A percentile compares a stretch with the other conserved stretches of the same genome.
Evolutionary conservation across 2,113 vertebrate species (phyloP).

Genomic region (Vimba vimba): DNA sequence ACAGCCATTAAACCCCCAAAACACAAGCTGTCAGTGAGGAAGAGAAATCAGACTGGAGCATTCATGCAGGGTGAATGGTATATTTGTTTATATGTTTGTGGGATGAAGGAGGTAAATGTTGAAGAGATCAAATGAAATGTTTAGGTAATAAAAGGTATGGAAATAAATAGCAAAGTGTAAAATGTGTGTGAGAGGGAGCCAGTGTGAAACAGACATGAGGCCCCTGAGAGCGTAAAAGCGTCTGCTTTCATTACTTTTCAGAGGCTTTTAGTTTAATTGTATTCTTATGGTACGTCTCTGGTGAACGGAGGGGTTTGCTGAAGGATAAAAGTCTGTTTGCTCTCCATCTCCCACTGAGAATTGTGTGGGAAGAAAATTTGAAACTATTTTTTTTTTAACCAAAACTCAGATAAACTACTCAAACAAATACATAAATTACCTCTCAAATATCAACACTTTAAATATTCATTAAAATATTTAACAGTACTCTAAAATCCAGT

Average conservation of each 20-base stretch:
- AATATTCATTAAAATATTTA: constrained; percentile 11
- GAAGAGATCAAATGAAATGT: constrained; percentile 25
- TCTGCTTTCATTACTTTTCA: constrained; percentile 41
- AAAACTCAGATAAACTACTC: constrained; percentile 24
- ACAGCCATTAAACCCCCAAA: constrained; percentile 20
- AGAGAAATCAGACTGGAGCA: constrained; percentile 1
- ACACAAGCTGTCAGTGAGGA: background rate
- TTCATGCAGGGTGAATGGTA: background rate
- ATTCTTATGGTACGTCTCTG: constrained; percentile 31
- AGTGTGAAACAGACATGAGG: constrained; percentile 25
- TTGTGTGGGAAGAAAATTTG: constrained; percentile 24
- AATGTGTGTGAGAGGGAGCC: background rate
- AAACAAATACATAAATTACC: constrained; percentile 21
- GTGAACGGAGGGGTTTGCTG: constrained; percentile 36
- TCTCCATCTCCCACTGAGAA: constrained; percentile 40
- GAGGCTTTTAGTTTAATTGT: constrained; percentile 47
- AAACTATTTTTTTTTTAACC: background rate
- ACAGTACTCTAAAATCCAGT: background rate
- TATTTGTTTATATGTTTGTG: constrained; percentile 1
- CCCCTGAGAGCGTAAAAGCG: constrained; percentile 24
- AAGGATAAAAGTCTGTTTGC: constrained; percentile 48
- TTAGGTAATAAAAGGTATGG: constrained; percentile 26
- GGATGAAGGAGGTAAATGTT: constrained; percentile 22
- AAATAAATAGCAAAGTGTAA: constrained; percentile 31
- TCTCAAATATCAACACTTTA: constrained; percentile 1